Conservation (phyloP, 2,797 vertebrate genomes). For the Gambusia yucatana region DNA sequence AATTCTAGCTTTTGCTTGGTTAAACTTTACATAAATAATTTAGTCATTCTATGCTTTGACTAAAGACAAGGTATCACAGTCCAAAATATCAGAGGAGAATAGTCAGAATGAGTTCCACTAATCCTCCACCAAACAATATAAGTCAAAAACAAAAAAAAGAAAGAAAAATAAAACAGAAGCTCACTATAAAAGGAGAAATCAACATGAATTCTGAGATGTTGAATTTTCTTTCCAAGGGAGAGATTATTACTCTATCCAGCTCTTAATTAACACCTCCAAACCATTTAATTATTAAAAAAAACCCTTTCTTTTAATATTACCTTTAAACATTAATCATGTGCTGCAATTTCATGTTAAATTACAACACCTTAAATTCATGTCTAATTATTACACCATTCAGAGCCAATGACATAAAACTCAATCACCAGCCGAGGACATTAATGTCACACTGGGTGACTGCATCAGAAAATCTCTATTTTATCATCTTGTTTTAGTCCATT, state of each 20-base stretch:
- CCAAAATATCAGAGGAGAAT: conserved; percentile 41
- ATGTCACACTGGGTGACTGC: neutral
- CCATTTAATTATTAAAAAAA: conserved; percentile 3
- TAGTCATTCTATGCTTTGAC: conserved; percentile 30
- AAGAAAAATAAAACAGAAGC: conserved; percentile 4
- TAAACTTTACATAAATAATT: conserved; percentile 39
- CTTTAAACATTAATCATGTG: neutral
- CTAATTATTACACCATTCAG: conserved; percentile 3
- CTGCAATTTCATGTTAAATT: conserved; percentile 3
- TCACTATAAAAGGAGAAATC: conserved; percentile 19
- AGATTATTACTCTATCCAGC: conserved; percentile 1
- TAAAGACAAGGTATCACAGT: conserved; percentile 28
- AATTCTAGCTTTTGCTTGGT: conserved; percentile 17
- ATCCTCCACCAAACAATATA: conserved; percentile 59
- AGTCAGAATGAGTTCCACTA: conserved; percentile 54
- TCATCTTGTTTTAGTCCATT: neutral
- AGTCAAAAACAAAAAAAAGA: conserved; percentile 19
- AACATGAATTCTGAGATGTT: conserved; percentile 34
- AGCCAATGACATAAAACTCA: conserved; percentile 6
- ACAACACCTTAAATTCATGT: neutral
- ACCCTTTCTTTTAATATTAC: neutral
- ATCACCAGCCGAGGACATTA: neutral
- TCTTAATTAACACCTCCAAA: conserved; percentile 7
- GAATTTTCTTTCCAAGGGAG: conserved; percentile 11
- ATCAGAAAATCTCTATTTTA: neutral